Evolutionary conservation across 2,113 vertebrate species (phyloP).

Genomic region (Lynx canadensis): DNA sequence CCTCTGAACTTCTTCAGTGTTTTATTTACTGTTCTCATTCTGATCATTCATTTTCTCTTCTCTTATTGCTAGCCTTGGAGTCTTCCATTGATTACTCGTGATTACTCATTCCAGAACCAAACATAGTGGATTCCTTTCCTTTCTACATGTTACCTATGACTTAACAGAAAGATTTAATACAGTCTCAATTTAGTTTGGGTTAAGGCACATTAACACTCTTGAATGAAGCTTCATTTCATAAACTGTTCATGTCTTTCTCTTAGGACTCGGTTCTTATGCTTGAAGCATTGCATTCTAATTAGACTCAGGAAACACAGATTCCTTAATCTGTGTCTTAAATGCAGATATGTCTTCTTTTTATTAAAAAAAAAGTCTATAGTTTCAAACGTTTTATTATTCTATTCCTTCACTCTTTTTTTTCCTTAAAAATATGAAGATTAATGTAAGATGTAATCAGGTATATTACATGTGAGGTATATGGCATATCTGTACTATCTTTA

Average conservation of each 20-base stretch:
- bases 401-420: conserved; percentile 1
- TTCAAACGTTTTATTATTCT: conserved; percentile 26
- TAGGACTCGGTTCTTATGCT: not conserved
- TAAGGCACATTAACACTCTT: not conserved
- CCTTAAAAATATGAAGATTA: not conserved
- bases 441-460: not conserved
- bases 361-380: not conserved
- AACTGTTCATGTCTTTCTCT: not conserved
- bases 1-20: not conserved
- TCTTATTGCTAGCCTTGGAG: not conserved
- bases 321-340: not conserved
- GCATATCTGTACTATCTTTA: conserved; percentile 2
- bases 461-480: not conserved
- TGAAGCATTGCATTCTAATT: conserved; percentile 37
- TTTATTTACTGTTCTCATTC: conserved; percentile 2
- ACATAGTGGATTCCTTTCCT: not conserved
- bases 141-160: not conserved
- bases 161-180: not conserved
- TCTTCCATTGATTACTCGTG: not conserved
- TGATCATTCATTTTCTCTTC: conserved; percentile 24
- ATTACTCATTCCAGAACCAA: conserved; percentile 37
- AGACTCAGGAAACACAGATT: not conserved
- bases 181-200: not conserved
- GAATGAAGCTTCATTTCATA: conserved; percentile 7
- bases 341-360: conserved; percentile 1